A percentile compares a stretch with the other conserved stretches of the same genome.
Evolutionary conservation across 1,140 invertebrate genomes (phyloP).

Genomic region (Eulimnadia texana): DNA sequence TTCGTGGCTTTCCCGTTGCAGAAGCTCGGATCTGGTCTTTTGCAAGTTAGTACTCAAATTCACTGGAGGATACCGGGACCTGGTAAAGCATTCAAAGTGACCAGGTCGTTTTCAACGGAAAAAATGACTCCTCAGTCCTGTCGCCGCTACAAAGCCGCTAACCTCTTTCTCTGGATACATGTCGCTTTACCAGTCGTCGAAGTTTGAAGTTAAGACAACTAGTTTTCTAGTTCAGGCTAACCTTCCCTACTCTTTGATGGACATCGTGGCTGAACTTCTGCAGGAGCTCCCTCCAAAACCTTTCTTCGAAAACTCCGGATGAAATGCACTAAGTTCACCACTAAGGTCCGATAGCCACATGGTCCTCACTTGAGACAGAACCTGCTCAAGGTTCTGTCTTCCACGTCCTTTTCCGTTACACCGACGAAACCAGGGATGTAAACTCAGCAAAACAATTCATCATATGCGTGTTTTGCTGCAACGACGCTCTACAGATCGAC

Average conservation of each 20-base stretch:
- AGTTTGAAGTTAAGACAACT: not conserved
- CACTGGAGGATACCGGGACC: not conserved
- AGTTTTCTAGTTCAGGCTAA: not conserved
- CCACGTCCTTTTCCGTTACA: constrained; percentile 14
- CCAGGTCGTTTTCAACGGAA: not conserved
- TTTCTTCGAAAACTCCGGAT: not conserved
- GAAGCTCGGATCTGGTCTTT: not conserved
- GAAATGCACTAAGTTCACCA: not conserved
- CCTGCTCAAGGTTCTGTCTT: not conserved
- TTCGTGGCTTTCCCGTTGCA: not conserved
- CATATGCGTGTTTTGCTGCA: constrained; percentile 17
- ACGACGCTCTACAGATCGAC: constrained; percentile 10
- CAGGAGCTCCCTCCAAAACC: not conserved
- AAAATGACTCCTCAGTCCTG: not conserved
- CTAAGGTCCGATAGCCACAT: not conserved
- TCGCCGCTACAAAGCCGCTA: not conserved
- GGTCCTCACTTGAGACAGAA: constrained; percentile 3
- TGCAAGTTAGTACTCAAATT: not conserved
- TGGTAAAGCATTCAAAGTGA: not conserved
- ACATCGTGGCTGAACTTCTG: not conserved
- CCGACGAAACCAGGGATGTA: constrained; percentile 19
- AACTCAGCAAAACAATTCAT: constrained; percentile 18
- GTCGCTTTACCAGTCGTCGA: not conserved
- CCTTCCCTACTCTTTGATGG: not conserved
- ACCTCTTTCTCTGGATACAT: not conserved